These are phyloP conservation scores for Diachrysia chrysitis DNA, from an alignment of 2,888 invertebrate species.

Conservation along the genomic window DNA sequence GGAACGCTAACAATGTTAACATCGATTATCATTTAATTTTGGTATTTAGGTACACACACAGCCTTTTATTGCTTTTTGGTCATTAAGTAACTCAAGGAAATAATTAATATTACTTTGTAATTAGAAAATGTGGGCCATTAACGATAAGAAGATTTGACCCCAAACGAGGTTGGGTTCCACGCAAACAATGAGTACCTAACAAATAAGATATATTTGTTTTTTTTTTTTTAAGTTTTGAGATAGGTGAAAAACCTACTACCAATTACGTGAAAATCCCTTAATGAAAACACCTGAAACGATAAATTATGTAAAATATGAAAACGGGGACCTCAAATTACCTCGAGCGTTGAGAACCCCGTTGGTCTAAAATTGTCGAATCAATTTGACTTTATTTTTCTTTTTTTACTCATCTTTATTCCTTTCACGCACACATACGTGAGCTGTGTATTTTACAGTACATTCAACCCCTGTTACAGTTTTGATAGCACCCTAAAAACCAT, in stretches of 20 bases:
- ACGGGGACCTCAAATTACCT: neutral
- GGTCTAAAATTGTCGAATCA: conserved; percentile 16
- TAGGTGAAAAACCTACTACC: no score
- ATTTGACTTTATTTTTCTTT: conserved; percentile 24
- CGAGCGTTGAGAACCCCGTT: neutral
- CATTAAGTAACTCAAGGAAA: neutral
- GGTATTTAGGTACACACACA: no score
- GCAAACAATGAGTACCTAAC: no score
- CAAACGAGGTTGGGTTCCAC: neutral
- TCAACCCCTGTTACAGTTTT: neutral
- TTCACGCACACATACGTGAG: conserved; percentile 14
- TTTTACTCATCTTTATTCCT: conserved; percentile 11
- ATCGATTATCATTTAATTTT: no score
- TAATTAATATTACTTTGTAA: neutral
- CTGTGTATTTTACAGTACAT: conserved; percentile 19
- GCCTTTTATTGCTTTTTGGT: neutral
- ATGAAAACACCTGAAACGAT: neutral
- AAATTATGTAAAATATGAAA: neutral
- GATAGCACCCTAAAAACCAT: conserved; percentile 6
- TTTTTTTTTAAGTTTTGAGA: no score
- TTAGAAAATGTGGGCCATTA: no score
- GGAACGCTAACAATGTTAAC: no score
- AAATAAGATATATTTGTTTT: no score
- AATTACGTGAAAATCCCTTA: no score
- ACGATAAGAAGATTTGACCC: neutral